Evolutionary conservation across 2,113 vertebrate species (phyloP).

Genomic region (Scomber japonicus): DNA sequence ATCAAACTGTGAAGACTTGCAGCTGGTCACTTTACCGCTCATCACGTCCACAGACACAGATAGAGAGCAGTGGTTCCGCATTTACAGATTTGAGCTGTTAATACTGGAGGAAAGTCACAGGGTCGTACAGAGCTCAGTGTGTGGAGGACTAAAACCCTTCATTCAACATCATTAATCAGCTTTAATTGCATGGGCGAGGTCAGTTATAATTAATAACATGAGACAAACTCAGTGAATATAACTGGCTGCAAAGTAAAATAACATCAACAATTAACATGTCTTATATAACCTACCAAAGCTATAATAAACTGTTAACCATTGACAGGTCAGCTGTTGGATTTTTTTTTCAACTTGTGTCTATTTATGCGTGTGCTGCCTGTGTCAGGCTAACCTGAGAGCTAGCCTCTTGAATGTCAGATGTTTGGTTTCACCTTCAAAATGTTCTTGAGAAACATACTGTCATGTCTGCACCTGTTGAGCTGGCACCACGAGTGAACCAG

Average conservation of each 20-base stretch:
- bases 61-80: too few relatives aligned
- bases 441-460: background rate
- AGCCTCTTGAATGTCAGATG: background rate
- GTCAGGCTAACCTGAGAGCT: background rate
- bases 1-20: background rate
- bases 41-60: background rate
- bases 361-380: background rate
- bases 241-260: background rate
- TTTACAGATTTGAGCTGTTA: background rate
- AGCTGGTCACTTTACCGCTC: background rate
- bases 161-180: too few relatives aligned
- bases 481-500: background rate
- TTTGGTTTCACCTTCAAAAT: background rate
- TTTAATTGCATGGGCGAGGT: too few relatives aligned
- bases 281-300: background rate
- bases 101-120: constrained; percentile 16
- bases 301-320: background rate
- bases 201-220: too few relatives aligned
- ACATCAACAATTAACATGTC: background rate
- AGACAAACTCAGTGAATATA: too few relatives aligned
- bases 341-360: background rate
- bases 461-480: background rate
- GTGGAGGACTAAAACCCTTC: constrained; percentile 23
- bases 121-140: constrained; percentile 13
- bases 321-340: too few relatives aligned